phyloP scores from a whole-genome alignment of 2,797 vertebrate species.

The Echiichthys vipera region DNA sequence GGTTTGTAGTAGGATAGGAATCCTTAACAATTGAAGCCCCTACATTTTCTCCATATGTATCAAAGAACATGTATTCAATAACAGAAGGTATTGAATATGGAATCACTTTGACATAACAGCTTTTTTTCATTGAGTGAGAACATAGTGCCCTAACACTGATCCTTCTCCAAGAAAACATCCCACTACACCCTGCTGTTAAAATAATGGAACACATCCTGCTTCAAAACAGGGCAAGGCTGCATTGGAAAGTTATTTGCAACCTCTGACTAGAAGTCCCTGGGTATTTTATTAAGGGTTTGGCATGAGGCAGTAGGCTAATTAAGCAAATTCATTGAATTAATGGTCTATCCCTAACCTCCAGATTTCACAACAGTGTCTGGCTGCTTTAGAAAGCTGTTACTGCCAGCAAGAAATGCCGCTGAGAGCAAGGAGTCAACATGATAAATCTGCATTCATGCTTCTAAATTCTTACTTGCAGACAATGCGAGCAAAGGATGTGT shows the following conservation, averaged over 20 bases:
- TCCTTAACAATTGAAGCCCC: slow-evolving; percentile 14
- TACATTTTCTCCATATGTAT: slow-evolving; percentile 27
- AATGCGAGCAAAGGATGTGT: slow-evolving; percentile 43
- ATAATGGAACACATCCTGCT: slow-evolving; percentile 10
- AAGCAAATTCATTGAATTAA: slow-evolving; percentile 68
- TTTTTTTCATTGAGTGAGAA: slow-evolving; percentile 36
- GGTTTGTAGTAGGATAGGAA: slow-evolving; percentile 1
- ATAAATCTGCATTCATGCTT: slow-evolving; percentile 49
- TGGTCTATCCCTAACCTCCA: slow-evolving; percentile 46
- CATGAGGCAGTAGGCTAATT: slow-evolving; percentile 63
- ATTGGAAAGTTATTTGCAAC: slow-evolving; percentile 47
- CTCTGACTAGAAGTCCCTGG: slow-evolving; percentile 41
- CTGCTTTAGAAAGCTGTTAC: slow-evolving; percentile 50
- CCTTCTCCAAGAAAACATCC: slow-evolving; percentile 20
- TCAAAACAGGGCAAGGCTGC: slow-evolving; percentile 45
- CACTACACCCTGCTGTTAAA: not conserved
- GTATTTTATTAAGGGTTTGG: slow-evolving; percentile 56
- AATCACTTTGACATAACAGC: slow-evolving; percentile 47
- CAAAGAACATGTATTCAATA: slow-evolving; percentile 39
- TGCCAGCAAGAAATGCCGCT: slow-evolving; percentile 48
- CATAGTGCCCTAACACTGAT: slow-evolving; percentile 38
- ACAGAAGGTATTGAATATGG: slow-evolving; percentile 46
- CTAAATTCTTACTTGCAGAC: slow-evolving; percentile 42
- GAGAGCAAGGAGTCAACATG: slow-evolving; percentile 51
- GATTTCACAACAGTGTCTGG: slow-evolving; percentile 46